phyloP scores from a whole-genome alignment of 2,113 vertebrate genomes.

The Lamprologus callipterus region DNA sequence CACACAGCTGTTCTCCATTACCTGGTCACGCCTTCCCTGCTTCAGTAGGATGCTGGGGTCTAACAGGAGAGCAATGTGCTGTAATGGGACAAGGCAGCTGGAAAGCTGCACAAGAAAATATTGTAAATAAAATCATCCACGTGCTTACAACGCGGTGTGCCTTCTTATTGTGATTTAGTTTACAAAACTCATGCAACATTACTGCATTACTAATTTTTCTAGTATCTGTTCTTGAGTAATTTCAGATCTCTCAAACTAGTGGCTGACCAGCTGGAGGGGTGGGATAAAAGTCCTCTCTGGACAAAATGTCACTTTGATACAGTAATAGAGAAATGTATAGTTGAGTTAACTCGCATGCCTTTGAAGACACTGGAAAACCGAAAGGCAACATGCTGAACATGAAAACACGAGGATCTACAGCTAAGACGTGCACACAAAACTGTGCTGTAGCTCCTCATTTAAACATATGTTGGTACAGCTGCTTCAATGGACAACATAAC shows the following conservation, averaged over 20 bases:
- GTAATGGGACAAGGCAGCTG: neutral
- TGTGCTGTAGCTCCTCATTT: neutral
- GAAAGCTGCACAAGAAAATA: neutral
- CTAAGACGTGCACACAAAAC: neutral
- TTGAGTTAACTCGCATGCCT: neutral
- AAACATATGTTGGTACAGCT: neutral
- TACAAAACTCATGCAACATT: neutral
- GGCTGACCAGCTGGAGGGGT: neutral
- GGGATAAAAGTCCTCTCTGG: neutral
- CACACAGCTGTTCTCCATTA: neutral
- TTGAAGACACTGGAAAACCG: neutral
- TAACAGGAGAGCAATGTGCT: neutral
- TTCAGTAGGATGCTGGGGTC: neutral
- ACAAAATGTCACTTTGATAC: neutral
- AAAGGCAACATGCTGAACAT: neutral
- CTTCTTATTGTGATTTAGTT: neutral
- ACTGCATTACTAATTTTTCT: neutral
- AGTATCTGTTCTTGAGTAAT: neutral
- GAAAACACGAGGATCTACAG: neutral
- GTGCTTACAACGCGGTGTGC: accelerated
- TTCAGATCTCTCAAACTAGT: accelerated
- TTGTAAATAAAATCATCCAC: neutral
- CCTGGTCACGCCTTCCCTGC: neutral
- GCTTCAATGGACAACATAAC: neutral
- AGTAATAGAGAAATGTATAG: neutral